phyloP scores from a whole-genome alignment of 2,113 vertebrate species.

The Xenopus laevis region DNA sequence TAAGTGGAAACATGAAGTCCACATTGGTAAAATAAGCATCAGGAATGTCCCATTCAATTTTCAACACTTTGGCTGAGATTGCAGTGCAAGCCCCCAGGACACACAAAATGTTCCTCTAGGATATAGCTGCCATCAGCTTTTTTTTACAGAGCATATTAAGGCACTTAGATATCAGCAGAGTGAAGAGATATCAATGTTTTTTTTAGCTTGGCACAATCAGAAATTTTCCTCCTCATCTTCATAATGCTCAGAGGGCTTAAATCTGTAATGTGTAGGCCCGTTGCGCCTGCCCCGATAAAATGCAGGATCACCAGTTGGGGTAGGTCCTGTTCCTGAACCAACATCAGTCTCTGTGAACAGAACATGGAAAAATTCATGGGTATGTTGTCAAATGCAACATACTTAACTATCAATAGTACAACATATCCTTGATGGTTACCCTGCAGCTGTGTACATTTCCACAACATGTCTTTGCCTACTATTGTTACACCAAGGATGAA shows the following conservation, averaged over 20 bases:
- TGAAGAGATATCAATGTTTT: conserved; percentile 8
- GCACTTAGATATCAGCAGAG: conserved; percentile 15
- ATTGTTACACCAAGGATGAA: too few relatives aligned
- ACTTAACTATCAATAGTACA: too few relatives aligned
- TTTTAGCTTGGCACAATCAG: conserved; percentile 48
- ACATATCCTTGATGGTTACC: too few relatives aligned
- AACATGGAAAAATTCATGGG: neutral
- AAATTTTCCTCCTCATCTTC: conserved; percentile 57
- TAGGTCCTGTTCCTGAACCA: conserved; percentile 79
- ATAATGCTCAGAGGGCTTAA: conserved; percentile 45
- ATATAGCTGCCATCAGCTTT: neutral
- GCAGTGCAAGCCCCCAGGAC: too few relatives aligned
- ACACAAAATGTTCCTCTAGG: neutral
- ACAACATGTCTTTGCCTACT: neutral
- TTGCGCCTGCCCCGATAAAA: conserved; percentile 78
- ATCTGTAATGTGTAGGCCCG: conserved; percentile 61
- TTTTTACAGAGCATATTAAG: neutral
- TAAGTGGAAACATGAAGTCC: too few relatives aligned
- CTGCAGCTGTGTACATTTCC: too few relatives aligned
- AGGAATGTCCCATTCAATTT: too few relatives aligned
- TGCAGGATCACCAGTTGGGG: conserved; percentile 60
- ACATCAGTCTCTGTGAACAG: conserved; percentile 81
- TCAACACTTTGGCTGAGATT: too few relatives aligned
- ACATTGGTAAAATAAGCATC: too few relatives aligned
- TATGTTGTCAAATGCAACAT: too few relatives aligned